phyloP scores from a whole-genome alignment of 2,888 invertebrate genomes.

The Dendrolimus pini region DNA sequence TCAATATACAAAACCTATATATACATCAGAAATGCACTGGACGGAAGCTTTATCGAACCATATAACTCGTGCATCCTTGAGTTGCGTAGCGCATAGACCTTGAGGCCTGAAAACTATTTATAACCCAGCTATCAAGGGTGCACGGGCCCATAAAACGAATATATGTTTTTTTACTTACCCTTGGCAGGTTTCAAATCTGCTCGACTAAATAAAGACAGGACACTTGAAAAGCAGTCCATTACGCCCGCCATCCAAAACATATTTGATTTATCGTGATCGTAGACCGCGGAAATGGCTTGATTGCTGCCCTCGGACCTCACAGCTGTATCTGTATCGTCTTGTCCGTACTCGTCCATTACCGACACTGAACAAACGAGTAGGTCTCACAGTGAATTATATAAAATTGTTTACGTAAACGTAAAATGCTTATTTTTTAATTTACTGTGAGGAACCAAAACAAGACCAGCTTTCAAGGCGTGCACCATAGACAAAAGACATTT shows the following conservation, averaged over 20 bases:
- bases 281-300: slow-evolving; percentile 18
- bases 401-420: not conserved
- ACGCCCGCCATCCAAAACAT: slow-evolving; percentile 88
- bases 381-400: not conserved
- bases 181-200: slow-evolving; percentile 81
- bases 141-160: slow-evolving; percentile 6
- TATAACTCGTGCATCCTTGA: slow-evolving; percentile 9
- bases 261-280: slow-evolving; percentile 61
- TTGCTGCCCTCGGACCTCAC: slow-evolving; percentile 22
- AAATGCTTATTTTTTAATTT: not conserved
- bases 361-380: not conserved
- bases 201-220: slow-evolving; percentile 90
- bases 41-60: not conserved
- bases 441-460: not conserved
- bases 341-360: slow-evolving; percentile 21
- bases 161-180: slow-evolving; percentile 52
- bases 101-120: slow-evolving; percentile 17
- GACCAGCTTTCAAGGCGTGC: slow-evolving; percentile 1
- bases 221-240: slow-evolving; percentile 91
- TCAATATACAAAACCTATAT: not conserved
- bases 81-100: slow-evolving; percentile 34
- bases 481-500: slow-evolving; percentile 4
- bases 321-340: slow-evolving; percentile 15
- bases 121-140: slow-evolving; percentile 5
- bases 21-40: not conserved